These are phyloP conservation scores for Hirtodrosophila alboralis DNA, from an alignment of 2,888 invertebrate species.

Conservation along the genomic window DNA sequence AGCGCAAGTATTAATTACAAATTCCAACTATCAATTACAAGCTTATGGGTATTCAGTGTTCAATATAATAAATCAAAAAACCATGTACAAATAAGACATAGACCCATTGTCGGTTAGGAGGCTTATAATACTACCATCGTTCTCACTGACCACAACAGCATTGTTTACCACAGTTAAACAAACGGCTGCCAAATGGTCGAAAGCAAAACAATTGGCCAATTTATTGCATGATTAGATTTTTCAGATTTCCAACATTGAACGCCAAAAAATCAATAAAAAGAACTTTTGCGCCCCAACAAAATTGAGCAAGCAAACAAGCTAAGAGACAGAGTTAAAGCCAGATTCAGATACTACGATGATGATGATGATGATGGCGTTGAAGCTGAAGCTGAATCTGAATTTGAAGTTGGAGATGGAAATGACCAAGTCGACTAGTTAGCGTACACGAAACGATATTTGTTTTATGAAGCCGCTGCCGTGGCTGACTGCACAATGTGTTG, in stretches of 20 bases:
- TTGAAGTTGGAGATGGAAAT: conserved; percentile 27
- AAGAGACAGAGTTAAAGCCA: conserved; percentile 22
- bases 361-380: conserved; percentile 14
- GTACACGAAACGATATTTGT: conserved; percentile 71
- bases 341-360: conserved; percentile 1
- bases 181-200: conserved; percentile 36
- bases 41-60: conserved; percentile 30
- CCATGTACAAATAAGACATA: conserved; percentile 61
- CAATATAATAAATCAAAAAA: conserved; percentile 69
- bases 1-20: conserved; percentile 50
- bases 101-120: conserved; percentile 11
- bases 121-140: conserved; percentile 10
- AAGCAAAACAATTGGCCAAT: conserved; percentile 77
- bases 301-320: conserved; percentile 60
- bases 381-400: conserved; percentile 15
- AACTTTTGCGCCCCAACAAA: conserved; percentile 60
- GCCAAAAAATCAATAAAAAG: conserved; percentile 63
- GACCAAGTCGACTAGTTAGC: conserved; percentile 65
- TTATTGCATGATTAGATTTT: conserved; percentile 77
- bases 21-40: conserved; percentile 55
- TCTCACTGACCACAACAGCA: conserved; percentile 38
- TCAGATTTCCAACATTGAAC: conserved; percentile 43
- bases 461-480: conserved; percentile 75
- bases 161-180: conserved; percentile 44
- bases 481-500: conserved; percentile 74